These are phyloP conservation scores for Lepidocyrtinus sp. DNA, from an alignment of 2,888 invertebrate genomes.

Conservation along the genomic window DNA sequence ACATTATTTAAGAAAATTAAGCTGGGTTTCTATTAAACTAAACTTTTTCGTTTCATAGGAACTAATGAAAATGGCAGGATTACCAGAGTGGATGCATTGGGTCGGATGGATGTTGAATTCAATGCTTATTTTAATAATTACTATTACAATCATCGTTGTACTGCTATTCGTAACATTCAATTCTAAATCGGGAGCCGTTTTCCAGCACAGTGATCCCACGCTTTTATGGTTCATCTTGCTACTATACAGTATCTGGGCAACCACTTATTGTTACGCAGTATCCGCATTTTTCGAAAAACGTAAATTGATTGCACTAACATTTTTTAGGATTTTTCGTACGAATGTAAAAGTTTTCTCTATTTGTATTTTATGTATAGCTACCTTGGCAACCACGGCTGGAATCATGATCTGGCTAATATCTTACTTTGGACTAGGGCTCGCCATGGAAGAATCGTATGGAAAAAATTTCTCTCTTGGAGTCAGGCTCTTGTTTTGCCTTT, in stretches of 20 bases:
- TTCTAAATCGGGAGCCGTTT: conserved; percentile 57
- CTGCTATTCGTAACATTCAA: conserved; percentile 71
- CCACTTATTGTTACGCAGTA: conserved; percentile 73
- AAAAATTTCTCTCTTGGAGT: no score
- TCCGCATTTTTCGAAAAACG: conserved; percentile 74
- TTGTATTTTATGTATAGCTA: no score
- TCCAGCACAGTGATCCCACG: conserved; percentile 62
- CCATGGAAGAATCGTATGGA: conserved; percentile 20
- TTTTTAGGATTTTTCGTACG: not conserved
- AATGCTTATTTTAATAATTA: conserved; percentile 72
- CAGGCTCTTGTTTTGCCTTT: no score
- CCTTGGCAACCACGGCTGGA: conserved; percentile 70
- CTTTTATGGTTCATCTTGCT: conserved; percentile 72
- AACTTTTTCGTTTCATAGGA: conserved; percentile 72
- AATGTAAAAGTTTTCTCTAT: not conserved
- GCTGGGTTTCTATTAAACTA: not conserved
- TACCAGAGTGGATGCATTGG: conserved; percentile 76
- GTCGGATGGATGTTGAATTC: conserved; percentile 75
- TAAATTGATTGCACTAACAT: conserved; percentile 62
- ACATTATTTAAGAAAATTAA: not conserved
- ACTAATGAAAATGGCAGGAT: conserved; percentile 77
- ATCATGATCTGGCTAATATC: conserved; percentile 70
- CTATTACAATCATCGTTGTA: conserved; percentile 72
- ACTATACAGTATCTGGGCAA: conserved; percentile 72
- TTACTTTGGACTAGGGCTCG: conserved; percentile 61